Conservation (phyloP, 37 sponge, comb jelly and placozoan genomes). For the Beroe forskalii region DNA sequence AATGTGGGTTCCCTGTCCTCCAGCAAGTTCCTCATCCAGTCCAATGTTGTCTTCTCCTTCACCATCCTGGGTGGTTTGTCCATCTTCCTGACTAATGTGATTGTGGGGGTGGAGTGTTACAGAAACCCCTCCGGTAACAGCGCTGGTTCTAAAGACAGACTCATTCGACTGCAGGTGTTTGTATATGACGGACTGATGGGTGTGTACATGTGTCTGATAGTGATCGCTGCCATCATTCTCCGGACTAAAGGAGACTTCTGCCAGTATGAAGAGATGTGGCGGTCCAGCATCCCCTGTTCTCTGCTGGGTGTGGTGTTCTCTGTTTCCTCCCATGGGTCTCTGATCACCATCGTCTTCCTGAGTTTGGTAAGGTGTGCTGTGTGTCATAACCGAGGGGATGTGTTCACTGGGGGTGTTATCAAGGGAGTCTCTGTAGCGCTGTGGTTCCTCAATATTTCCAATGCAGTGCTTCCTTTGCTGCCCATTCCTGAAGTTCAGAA, state of each 20-base stretch:
- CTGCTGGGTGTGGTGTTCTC: too few species aligned
- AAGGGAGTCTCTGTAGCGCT: too few species aligned
- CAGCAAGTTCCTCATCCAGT: neutral
- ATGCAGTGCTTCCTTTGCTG: too few species aligned
- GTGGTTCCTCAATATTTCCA: too few species aligned
- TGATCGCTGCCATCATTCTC: neutral
- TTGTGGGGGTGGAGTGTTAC: neutral
- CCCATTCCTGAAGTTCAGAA: too few species aligned
- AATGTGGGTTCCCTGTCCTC: neutral
- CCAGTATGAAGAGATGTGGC: too few species aligned
- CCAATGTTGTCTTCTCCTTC: neutral
- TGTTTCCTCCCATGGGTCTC: too few species aligned
- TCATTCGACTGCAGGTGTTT: neutral
- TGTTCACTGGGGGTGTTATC: too few species aligned
- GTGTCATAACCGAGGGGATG: too few species aligned
- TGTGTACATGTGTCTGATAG: neutral
- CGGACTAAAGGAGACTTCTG: neutral
- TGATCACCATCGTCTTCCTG: too few species aligned
- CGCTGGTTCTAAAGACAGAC: neutral
- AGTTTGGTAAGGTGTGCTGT: too few species aligned
- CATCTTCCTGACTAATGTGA: neutral
- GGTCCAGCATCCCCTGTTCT: too few species aligned
- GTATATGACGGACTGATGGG: conserved; percentile 1
- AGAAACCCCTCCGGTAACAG: neutral
- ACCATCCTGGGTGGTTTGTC: neutral